Base-by-base conservation (phyloP, 2,888 invertebrate genomes). In the Agonopterix alstromeriana region DNA sequence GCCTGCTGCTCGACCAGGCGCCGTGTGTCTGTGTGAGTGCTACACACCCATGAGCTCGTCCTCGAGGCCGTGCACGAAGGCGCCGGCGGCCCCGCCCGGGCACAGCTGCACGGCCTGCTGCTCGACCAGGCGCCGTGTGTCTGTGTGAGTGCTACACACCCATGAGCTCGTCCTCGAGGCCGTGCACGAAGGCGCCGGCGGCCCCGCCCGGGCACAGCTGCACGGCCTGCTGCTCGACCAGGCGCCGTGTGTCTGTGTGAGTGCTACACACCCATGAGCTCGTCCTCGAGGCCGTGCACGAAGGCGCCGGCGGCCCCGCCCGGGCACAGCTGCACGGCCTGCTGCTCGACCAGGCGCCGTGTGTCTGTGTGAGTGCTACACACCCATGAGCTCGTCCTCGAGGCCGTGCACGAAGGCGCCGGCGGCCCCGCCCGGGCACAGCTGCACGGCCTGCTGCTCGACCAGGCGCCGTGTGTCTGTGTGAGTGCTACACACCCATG, bases 401-500 rank as follows among this genome's bases (percentile, higher is more conserved):
- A 99, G 90, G 0, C 98, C 99, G 77, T 99, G 98, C 54, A 99
- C 98, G 80, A 99, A 96, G 46, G 99, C 99, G 0, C 99, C 99
- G 79, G 98, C 99, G 0, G 99, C 97, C 0, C 98, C 98, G 59
- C 96, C 96, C 17, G 94, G 94, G 83, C 98, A 95, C 58, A 98
- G 89, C 49, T 95, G 94, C 77, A 96, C 84, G 42, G 78, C 68
- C 56, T 72, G 70, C 47, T 93, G 93, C 82, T 96, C 96, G 67
- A 97, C 94, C 68, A 97, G 95, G 93, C 93, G 90, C 97, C 97
- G 58, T 95, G 95, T 75, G 96, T 27, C 27, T 27, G 27, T 27
- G 27, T 14, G 14, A n/a, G 38, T 10, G 38, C 10, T 40, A 2
- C 11, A 27, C 42, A 90, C 91, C 96, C 78, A 98, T 90, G 79